Evolutionary conservation across 1,140 invertebrate species (phyloP).

Genomic region (Sycophaga agraensis): DNA sequence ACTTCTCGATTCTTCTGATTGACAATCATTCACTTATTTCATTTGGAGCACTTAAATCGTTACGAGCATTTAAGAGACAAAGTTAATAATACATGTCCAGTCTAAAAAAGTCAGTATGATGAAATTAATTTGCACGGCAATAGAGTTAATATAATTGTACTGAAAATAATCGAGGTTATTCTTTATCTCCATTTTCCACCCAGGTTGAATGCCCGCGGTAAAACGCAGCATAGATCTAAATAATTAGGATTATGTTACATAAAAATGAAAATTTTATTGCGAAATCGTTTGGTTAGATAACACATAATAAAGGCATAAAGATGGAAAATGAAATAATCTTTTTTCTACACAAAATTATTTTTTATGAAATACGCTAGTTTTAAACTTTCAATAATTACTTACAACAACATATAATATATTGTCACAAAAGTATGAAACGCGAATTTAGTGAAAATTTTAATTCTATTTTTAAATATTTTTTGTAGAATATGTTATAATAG

Average conservation of each 20-base stretch:
- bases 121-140: not conserved
- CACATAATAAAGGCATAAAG: not conserved
- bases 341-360: not conserved
- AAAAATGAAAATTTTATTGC: not conserved
- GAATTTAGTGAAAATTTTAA: too few species aligned
- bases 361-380: not conserved
- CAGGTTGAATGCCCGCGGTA: slow-evolving; percentile 1
- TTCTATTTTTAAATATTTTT: too few species aligned
- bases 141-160: not conserved
- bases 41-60: not conserved
- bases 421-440: too few species aligned
- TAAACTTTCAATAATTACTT: too few species aligned
- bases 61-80: not conserved
- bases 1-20: too few species aligned
- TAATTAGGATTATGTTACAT: slow-evolving; percentile 2
- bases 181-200: not conserved
- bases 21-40: slow-evolving; percentile 1
- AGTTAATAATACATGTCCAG: not conserved
- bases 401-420: too few species aligned
- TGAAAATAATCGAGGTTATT: slow-evolving; percentile 6
- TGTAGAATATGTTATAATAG: too few species aligned
- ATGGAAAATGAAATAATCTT: not conserved
- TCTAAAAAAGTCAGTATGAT: not conserved
- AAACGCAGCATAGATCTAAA: not conserved
- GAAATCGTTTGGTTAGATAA: not conserved